Conservation (phyloP, 1,140 invertebrate species). For the Drosophila biarmipes region DNA sequence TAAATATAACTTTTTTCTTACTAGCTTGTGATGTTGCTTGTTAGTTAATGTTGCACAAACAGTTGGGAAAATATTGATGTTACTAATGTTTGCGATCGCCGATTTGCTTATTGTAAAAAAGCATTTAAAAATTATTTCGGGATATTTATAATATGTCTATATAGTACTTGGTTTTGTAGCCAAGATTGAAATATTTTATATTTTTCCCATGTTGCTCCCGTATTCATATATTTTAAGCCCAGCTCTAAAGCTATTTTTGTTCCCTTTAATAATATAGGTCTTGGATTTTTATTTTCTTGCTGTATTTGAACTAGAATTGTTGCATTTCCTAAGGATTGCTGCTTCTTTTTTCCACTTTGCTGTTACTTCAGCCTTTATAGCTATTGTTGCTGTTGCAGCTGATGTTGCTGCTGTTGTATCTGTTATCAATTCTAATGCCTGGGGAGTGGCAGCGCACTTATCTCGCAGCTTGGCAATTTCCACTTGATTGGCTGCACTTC, state of each 20-base stretch:
- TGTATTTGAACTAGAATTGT: neutral
- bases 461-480: constrained; percentile 71
- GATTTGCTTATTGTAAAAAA: neutral
- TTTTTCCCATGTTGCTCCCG: too few species aligned
- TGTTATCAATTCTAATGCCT: constrained; percentile 48
- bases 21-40: neutral
- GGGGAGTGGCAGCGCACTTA: constrained; percentile 58
- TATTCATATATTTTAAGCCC: too few species aligned
- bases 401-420: constrained; percentile 26
- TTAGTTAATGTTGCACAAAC: neutral
- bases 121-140: neutral
- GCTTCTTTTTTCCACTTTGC: constrained; percentile 20
- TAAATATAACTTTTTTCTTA: neutral
- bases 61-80: neutral
- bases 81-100: too few species aligned
- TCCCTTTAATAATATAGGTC: constrained; percentile 5
- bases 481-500: constrained; percentile 82
- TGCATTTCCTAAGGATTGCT: constrained; percentile 14
- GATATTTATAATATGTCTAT: neutral
- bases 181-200: neutral
- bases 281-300: constrained; percentile 39
- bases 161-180: neutral
- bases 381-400: constrained; percentile 9
- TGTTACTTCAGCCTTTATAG: neutral
- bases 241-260: neutral